Evolutionary conservation across 1,140 invertebrate species (phyloP).

Genomic region (Arctopsyche grandis): DNA sequence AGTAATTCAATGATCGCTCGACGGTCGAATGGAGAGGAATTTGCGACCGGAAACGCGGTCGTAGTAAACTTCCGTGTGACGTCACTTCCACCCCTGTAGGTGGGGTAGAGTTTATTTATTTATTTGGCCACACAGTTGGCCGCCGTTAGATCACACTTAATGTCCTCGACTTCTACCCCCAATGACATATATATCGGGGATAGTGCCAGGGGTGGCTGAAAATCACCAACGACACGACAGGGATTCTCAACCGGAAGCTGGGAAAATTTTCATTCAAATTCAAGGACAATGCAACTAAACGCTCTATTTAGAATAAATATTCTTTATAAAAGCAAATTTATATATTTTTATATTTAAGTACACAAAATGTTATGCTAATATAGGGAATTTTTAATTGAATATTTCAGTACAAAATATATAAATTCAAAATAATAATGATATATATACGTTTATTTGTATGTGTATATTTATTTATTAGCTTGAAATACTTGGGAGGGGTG

Average conservation of each 20-base stretch:
- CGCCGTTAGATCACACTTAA: slow-evolving; percentile 55
- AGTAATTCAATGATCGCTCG: neutral
- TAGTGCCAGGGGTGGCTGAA: slow-evolving; percentile 27
- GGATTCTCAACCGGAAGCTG: neutral
- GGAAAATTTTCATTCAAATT: neutral
- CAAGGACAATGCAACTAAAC: too few species aligned
- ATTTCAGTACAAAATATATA: too few species aligned
- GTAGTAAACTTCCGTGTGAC: slow-evolving; percentile 35
- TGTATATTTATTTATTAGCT: too few species aligned
- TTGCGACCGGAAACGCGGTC: neutral
- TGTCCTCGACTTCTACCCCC: slow-evolving; percentile 51
- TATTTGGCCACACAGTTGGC: slow-evolving; percentile 51
- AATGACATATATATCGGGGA: slow-evolving; percentile 54
- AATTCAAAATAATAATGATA: too few species aligned
- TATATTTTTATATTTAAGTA: too few species aligned
- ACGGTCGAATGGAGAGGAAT: neutral
- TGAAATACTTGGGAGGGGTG: too few species aligned
- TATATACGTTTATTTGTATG: too few species aligned
- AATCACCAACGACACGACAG: slow-evolving; percentile 5
- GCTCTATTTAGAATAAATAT: too few species aligned
- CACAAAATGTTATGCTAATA: too few species aligned
- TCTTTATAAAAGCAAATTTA: too few species aligned
- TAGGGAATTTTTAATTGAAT: too few species aligned
- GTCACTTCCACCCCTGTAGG: slow-evolving; percentile 22
- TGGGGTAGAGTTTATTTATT: slow-evolving; percentile 52